Base-by-base conservation (phyloP, 2,888 invertebrate genomes). In the Xylota segnis region DNA sequence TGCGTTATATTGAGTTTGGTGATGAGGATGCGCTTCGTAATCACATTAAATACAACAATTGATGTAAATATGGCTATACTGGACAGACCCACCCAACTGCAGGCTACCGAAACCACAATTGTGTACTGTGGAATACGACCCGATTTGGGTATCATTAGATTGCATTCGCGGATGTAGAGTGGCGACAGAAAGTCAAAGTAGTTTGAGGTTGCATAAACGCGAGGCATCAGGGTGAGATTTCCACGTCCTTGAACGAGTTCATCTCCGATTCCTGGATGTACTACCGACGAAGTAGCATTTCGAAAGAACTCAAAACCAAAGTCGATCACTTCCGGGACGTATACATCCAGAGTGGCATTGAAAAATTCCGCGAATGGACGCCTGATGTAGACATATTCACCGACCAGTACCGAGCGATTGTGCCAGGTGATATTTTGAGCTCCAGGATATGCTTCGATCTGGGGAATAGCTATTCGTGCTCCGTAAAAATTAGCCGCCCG, bases 111-210 rank as follows among this genome's bases (percentile, higher is more conserved):
- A 2, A 37, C 14, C 4, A 86, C 12, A 29, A 71, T 72, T 23
- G 54, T 58, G 50, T 82, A 63, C 32, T 86, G 86, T 0, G 86
- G 82, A n/a, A 82, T 52, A 0, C 66, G 65, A 3, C 59, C 76
- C 1, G 86, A 37, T 29, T 82, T 86, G 1, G 86, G 86, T 23
- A 82, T 71, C 5, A 86, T 6, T 1, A 86, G 71, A 27, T 12
- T 71, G 16, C 82, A 86, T 9, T 86, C 76, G 0, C 27, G 43
- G 14, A 82, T 63, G 14, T 27, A 3, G 0, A 76, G 58, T 0
- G 82, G 86, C n/a, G 43, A 50, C 5, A 82, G 16, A 12, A 56
- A 71, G 23, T 86, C 86, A 45, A 86, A 86, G 56, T 61, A 86
- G 14, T 77, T 86, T 0, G 86, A 86, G 0, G 32, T 27, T 0